Base-by-base conservation (phyloP, 2,113 vertebrate species). In the Apodemus speciosus region DNA sequence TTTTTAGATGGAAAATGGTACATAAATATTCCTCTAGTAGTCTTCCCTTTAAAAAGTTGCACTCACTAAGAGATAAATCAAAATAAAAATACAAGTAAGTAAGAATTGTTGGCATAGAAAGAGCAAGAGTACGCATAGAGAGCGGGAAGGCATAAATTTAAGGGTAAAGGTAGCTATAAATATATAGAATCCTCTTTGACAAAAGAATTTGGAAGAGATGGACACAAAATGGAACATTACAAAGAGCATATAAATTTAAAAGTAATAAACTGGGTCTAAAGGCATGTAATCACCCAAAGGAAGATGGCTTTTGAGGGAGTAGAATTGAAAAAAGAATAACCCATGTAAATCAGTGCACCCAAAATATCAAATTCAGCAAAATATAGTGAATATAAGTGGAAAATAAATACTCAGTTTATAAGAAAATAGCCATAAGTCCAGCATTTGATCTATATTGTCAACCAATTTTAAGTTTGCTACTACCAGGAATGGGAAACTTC, bases 1-100 rank as follows among this genome's bases (percentile, higher is more conserved):
- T 89, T 95, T 95, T 95, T 96, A 87, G 27, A 69, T 76, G n/a
- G 87, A 88, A 85, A 96, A 87, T 18, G n/a, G n/a, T 23, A 80
- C 58, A 95, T 95, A 96, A 94, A 93, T 90, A 94, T 53, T 88
- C 88, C 58, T 69, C 88, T 58, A 76, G 56, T 80, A 85, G 46
- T 91, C 2, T 8, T 93, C 9, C 4, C 21, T 94, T 94, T 93
- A 76, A 93, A 95, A 91, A 76, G 66, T 87, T 91, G 58, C 9
- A 88, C 58, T 90, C 84, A 68, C 56, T 56, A 32, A 84, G 53
- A 66, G 9, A 96, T 92, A 91, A 94, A 95, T 96, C 62, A 90
- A 87, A 89, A 95, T 85, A 77, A 69, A 95, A 95, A 84, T 69
- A 93, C 46, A 94, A 91, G 71, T 85, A 81, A 43, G 38, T 89